Evolutionary conservation across 23 tunicate species (phyloP), one percentile per base, ranked within the genome.

Genomic region (Trididemnum nubilum): DNA sequence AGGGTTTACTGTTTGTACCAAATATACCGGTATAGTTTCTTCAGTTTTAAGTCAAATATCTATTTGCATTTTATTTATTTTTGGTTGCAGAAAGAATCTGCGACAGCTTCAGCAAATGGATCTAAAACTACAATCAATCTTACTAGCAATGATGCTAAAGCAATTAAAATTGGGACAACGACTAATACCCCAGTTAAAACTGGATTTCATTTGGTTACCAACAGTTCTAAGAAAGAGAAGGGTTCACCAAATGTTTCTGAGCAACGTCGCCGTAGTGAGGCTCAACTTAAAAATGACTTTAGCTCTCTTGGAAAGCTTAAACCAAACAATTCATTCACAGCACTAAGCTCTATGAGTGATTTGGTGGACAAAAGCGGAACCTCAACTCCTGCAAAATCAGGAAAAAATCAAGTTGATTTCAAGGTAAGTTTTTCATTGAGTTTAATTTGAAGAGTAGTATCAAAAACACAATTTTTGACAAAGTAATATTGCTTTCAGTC

Each of bases 141-240:
- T 31, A 31, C 21, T 37, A 73, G 32, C 30, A 73, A 39, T 38
- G 33, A 73, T 64, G 9, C 57, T 44, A 38, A 57, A 37, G 83
- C 82, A 5, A 71, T 77, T 21, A 91, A 91, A 57, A 82, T 85
- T 27, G 85, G 51, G 44, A 38, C 85, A 2, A 75, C 66, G 23
- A 65, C 90, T 1, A 36, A 73, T 15, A 82, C 88, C 1, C 85
- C 89, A 2, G 79, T 78, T 0, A 91, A 91, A 85, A 91, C 90
- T 34, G 97, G 97, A 26, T 91, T 91, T 85, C 35, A 73, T 26
- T 40, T 73, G 58, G 7, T 25, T 21, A 73, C 31, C 7, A 67
- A 67, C 38, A 35, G 26, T 38, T 38, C 58, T 30, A 33, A 69
- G 30, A 73, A 73, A 9, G 39, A 32, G 4, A n/a, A 61, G 29